These are phyloP conservation scores for Teleogryllus oceanicus DNA, from an alignment of 2,888 invertebrate species.

Conservation along the genomic window DNA sequence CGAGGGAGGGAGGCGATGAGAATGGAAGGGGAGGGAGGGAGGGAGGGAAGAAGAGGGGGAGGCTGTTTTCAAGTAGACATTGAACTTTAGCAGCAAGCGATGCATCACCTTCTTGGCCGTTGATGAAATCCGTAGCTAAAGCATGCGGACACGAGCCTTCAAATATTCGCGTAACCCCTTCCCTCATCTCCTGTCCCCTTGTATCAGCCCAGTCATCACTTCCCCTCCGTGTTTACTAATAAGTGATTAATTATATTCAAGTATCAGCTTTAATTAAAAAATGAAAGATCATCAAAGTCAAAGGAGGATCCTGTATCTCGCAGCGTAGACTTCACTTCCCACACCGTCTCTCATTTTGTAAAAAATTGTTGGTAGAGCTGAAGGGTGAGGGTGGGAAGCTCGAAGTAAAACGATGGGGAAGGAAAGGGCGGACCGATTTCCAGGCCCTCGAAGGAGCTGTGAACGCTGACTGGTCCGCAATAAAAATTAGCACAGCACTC, in stretches of 20 bases:
- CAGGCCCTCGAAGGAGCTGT: not conserved
- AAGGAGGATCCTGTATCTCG: not conserved
- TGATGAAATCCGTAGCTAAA: too few relatives aligned
- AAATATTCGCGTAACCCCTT: too few relatives aligned
- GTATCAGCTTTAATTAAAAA: not conserved
- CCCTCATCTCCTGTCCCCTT: too few relatives aligned
- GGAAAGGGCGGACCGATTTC: not conserved
- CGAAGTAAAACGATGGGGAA: not conserved
- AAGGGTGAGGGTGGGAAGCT: not conserved
- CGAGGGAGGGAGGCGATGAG: too few relatives aligned
- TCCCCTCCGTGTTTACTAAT: not conserved
- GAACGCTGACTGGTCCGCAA: not conserved
- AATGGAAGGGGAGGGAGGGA: too few relatives aligned
- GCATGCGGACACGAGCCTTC: too few relatives aligned
- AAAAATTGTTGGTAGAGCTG: not conserved
- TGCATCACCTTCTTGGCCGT: too few relatives aligned
- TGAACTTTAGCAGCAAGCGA: too few relatives aligned
- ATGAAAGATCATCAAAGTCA: slow-evolving; percentile 12
- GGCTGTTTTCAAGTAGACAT: too few relatives aligned
- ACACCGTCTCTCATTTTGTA: not conserved
- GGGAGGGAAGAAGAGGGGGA: too few relatives aligned
- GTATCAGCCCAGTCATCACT: too few relatives aligned
- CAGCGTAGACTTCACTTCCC: too few relatives aligned
- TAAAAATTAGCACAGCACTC: not conserved
- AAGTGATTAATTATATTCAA: slow-evolving; percentile 18